A percentile compares a stretch with the other conserved stretches of the same genome.
phyloP scores from a whole-genome alignment of 2,797 vertebrate genomes.

The Micromesistius poutassou region DNA sequence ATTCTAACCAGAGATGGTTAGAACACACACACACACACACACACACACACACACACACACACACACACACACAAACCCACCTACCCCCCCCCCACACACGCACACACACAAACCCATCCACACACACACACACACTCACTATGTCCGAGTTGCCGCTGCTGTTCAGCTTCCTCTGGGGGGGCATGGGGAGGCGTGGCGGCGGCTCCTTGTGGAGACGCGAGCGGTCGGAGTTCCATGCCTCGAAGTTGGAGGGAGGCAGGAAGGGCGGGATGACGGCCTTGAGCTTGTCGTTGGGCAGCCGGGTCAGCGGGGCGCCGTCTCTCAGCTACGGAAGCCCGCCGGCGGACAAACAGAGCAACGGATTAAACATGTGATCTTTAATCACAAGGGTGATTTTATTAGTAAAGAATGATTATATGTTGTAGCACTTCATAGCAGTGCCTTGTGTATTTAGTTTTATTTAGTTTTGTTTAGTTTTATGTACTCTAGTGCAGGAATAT shows the following conservation, averaged over 20 bases:
- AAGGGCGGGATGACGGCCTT: slow-evolving; percentile 98
- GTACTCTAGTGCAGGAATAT: too few species aligned
- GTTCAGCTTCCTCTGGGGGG: slow-evolving; percentile 81
- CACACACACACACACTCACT: slow-evolving; percentile 68
- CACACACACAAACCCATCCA: too few species aligned
- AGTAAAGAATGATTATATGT: too few species aligned
- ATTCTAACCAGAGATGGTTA: too few species aligned
- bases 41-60: too few species aligned
- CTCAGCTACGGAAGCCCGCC: slow-evolving; percentile 72
- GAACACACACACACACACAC: background rate
- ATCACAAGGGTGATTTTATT: background rate
- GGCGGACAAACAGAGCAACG: slow-evolving; percentile 5
- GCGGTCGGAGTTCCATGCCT: slow-evolving; percentile 91
- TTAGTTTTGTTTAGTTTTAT: too few species aligned
- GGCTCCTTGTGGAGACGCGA: slow-evolving; percentile 76
- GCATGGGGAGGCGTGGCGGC: slow-evolving; percentile 77
- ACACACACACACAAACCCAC: too few species aligned
- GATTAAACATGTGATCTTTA: background rate
- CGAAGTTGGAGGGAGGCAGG: slow-evolving; percentile 92
- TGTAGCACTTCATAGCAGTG: too few species aligned
- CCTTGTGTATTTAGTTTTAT: too few species aligned
- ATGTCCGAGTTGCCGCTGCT: slow-evolving; percentile 83
- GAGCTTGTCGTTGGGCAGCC: slow-evolving; percentile 91
- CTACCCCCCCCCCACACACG: too few species aligned
- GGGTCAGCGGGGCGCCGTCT: slow-evolving; percentile 87